Evolutionary conservation across 2,113 vertebrate species (phyloP).

Genomic region (Cacatua alba): DNA sequence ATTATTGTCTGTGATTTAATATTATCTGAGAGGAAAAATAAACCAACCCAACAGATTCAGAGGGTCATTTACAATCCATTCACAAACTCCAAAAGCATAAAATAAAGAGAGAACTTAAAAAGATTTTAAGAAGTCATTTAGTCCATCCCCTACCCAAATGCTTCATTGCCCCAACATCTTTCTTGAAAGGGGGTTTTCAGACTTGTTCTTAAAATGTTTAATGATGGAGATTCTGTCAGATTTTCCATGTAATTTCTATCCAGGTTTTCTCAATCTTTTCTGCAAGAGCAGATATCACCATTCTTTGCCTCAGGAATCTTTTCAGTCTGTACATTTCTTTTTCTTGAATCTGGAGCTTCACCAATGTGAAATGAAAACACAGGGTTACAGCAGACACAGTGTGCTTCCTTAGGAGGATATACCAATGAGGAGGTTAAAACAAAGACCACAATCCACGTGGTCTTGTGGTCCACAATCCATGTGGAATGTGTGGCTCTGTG

Average conservation of each 20-base stretch:
- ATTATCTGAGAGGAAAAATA: neutral
- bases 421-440: neutral
- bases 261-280: neutral
- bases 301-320: neutral
- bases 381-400: neutral
- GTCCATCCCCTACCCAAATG: neutral
- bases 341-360: neutral
- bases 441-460: neutral
- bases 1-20: neutral
- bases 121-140: neutral
- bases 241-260: neutral
- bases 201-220: neutral
- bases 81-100: neutral
- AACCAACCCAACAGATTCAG: neutral
- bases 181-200: neutral
- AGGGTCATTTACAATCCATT: neutral
- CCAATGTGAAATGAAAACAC: neutral
- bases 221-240: neutral
- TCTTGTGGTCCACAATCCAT: neutral
- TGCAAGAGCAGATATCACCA: neutral
- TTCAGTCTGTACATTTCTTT: neutral
- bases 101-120: neutral
- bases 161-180: neutral
- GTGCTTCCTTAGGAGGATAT: neutral
- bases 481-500: neutral